These are phyloP conservation scores for Drosophila sp. DNA, from an alignment of 1,140 invertebrate genomes.

Conservation along the genomic window DNA sequence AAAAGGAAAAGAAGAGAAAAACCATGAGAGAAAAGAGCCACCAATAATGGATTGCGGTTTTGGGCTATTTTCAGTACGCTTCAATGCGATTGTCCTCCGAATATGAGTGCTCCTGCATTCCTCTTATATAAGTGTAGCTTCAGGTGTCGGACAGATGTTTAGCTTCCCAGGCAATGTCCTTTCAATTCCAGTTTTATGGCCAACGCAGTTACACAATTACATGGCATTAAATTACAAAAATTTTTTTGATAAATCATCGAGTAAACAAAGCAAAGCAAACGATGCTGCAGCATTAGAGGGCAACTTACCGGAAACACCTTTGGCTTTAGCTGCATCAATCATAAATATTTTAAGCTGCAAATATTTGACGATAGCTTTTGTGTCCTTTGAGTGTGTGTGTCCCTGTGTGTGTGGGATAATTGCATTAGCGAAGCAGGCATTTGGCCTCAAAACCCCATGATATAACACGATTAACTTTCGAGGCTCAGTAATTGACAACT, in stretches of 20 bases:
- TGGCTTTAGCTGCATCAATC: conserved; percentile 63
- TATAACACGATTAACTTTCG: conserved; percentile 57
- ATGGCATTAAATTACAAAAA: conserved; percentile 50
- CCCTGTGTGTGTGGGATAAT: conserved; percentile 46
- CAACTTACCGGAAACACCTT: conserved; percentile 42
- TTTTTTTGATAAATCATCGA: conserved; percentile 68
- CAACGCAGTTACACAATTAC: conserved; percentile 41
- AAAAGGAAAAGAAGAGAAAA: conserved; percentile 2
- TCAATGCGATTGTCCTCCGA: conserved; percentile 16
- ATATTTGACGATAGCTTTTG: conserved; percentile 50
- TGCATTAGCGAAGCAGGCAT: conserved; percentile 58
- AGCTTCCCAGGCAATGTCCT: conserved; percentile 34
- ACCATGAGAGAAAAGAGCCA: conserved; percentile 16
- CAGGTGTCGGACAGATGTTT: conserved; percentile 41
- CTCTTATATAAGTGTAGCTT: conserved; percentile 36
- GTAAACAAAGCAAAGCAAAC: conserved; percentile 53
- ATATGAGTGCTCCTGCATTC: conserved; percentile 16
- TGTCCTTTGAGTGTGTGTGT: background rate
- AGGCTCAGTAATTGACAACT: conserved; percentile 47
- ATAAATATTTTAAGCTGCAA: conserved; percentile 74
- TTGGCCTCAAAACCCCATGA: conserved; percentile 57
- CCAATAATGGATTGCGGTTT: conserved; percentile 30
- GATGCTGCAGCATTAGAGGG: conserved; percentile 36
- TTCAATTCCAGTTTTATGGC: conserved; percentile 5
- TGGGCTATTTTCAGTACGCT: conserved; percentile 23